Conservation (phyloP, 2,113 vertebrate genomes). For the Thalassarche chlororhynchos region DNA sequence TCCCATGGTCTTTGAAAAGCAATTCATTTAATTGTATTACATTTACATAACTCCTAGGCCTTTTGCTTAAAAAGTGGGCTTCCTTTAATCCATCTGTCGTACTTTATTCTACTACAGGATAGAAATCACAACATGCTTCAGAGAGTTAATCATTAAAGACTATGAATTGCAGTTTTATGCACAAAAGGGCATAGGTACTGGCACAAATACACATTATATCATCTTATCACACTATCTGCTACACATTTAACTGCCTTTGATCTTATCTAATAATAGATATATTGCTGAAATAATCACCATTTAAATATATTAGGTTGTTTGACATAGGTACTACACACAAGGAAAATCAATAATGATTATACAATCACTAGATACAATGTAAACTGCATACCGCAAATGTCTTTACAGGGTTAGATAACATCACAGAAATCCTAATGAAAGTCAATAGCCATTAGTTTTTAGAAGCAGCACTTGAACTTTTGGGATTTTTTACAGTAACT, state of each 20-base stretch:
- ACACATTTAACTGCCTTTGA: slow-evolving; percentile 76
- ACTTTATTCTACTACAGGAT: slow-evolving; percentile 48
- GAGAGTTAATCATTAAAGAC: slow-evolving; percentile 75
- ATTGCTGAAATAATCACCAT: slow-evolving; percentile 81
- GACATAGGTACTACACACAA: slow-evolving; percentile 78
- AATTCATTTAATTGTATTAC: slow-evolving; percentile 41
- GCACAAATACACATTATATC: slow-evolving; percentile 21
- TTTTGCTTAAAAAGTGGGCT: slow-evolving; percentile 10
- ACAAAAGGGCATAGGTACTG: slow-evolving; percentile 25
- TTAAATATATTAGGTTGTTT: slow-evolving; percentile 85
- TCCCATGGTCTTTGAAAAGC: slow-evolving; percentile 73
- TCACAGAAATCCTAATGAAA: slow-evolving; percentile 74
- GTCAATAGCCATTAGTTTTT: slow-evolving; percentile 81
- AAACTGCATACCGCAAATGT: slow-evolving; percentile 74
- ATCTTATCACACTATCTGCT: slow-evolving; percentile 61
- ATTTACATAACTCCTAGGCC: slow-evolving; percentile 50
- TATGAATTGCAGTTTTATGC: slow-evolving; percentile 27
- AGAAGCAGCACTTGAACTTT: slow-evolving; percentile 80
- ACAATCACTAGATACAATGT: slow-evolving; percentile 80
- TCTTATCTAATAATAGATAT: slow-evolving; percentile 78
- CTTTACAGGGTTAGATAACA: slow-evolving; percentile 79
- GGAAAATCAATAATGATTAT: slow-evolving; percentile 84
- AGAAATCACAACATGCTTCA: slow-evolving; percentile 44
- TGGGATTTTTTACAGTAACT: slow-evolving; percentile 28
- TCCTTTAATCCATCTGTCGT: slow-evolving; percentile 58